A percentile compares a stretch with the other conserved stretches of the same genome.
Conservation (phyloP, 2,113 vertebrate species). For the Oxyura jamaicensis region DNA sequence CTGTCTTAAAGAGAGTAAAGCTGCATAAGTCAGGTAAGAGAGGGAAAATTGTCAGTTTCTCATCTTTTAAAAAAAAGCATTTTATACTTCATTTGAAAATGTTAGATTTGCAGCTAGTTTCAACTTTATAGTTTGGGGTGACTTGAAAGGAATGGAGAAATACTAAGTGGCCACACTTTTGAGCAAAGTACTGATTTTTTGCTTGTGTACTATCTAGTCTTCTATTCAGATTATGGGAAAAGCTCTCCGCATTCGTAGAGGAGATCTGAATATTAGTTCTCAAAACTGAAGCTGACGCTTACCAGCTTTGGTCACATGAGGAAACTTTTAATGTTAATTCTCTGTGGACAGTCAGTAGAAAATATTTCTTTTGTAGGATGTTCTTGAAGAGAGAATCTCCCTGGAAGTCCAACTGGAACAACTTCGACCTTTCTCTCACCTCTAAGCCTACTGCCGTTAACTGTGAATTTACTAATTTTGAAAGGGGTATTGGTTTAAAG, state of each 20-base stretch:
- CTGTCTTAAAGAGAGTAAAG: neutral
- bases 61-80: neutral
- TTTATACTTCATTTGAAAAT: neutral
- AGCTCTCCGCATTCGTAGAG: neutral
- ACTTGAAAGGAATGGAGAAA: neutral
- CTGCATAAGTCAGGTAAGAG: neutral
- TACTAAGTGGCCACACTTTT: neutral
- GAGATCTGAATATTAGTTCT: neutral
- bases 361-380: slow-evolving; percentile 84
- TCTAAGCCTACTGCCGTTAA: slow-evolving; percentile 86
- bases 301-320: neutral
- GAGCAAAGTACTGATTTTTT: neutral
- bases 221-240: neutral
- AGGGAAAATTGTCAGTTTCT: neutral
- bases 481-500: slow-evolving; percentile 78
- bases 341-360: slow-evolving; percentile 17
- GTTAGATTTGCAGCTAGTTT: neutral
- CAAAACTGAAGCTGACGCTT: neutral
- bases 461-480: slow-evolving; percentile 81
- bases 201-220: neutral
- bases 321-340: neutral
- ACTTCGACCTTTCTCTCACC: slow-evolving; percentile 98
- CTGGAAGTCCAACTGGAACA: slow-evolving; percentile 99
- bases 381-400: slow-evolving; percentile 98
- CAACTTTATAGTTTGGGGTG: neutral